phyloP scores from a whole-genome alignment of 1,140 invertebrate genomes.

The Achroia grisella region DNA sequence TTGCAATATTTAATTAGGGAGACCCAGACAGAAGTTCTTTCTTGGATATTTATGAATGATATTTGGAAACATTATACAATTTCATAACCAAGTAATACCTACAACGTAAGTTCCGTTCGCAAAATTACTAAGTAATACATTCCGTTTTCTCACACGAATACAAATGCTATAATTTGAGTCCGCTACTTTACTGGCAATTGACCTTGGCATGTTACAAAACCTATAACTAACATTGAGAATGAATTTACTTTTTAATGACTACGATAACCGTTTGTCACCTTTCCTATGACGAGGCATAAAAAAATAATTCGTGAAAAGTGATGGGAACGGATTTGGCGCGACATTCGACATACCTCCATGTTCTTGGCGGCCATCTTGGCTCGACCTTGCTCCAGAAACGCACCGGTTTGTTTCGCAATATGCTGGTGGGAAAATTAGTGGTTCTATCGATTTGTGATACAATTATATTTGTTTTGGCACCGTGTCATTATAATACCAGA shows the following conservation, averaged over 20 bases:
- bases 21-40: too few relatives aligned
- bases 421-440: conserved; percentile 47
- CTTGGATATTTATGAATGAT: too few relatives aligned
- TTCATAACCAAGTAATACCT: too few relatives aligned
- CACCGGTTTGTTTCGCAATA: conserved; percentile 48
- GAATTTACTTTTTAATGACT: too few relatives aligned
- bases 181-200: conserved; percentile 12
- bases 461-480: conserved; percentile 3
- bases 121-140: too few relatives aligned
- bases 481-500: not conserved
- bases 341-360: conserved; percentile 43
- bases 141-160: conserved; percentile 33
- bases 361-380: conserved; percentile 45
- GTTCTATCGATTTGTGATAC: conserved; percentile 26
- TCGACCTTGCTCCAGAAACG: conserved; percentile 58
- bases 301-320: conserved; percentile 10
- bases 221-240: conserved; percentile 1
- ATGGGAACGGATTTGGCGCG: conserved; percentile 29
- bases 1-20: too few relatives aligned
- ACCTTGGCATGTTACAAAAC: conserved; percentile 35
- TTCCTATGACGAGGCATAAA: not conserved
- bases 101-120: too few relatives aligned
- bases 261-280: too few relatives aligned
- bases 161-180: conserved; percentile 39
- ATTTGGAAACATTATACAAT: too few relatives aligned